phyloP scores from a whole-genome alignment of 2,113 vertebrate genomes.

The Gallinago media region DNA sequence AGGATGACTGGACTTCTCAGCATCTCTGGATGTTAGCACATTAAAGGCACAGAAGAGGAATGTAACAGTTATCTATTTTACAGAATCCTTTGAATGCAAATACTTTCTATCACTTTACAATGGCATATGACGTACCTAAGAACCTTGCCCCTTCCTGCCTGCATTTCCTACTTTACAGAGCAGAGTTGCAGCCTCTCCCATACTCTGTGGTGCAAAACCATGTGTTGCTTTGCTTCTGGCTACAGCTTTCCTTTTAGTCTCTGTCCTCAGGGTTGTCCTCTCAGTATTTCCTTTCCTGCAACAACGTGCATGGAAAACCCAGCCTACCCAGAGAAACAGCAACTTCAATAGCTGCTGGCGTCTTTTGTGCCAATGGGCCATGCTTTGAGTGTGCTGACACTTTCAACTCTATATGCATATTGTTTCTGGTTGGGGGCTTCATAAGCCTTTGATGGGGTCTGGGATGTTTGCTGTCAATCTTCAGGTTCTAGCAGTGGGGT shows the following conservation, averaged over 20 bases:
- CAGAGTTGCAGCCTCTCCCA: neutral
- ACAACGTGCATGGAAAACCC: neutral
- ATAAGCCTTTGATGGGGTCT: neutral
- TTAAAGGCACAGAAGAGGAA: neutral
- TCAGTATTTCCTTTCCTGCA: neutral
- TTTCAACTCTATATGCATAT: neutral
- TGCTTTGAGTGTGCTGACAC: neutral
- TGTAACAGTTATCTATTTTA: neutral
- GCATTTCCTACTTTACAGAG: neutral
- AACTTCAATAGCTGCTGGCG: neutral
- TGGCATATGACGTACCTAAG: neutral
- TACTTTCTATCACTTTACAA: neutral
- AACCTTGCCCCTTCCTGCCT: neutral
- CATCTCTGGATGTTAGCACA: neutral
- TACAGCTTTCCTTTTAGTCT: neutral
- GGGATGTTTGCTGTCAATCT: neutral
- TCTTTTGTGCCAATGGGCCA: neutral
- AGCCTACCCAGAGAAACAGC: neutral
- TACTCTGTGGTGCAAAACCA: accelerated
- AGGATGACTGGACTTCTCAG: no score
- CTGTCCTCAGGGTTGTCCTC: neutral
- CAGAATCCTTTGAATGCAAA: neutral
- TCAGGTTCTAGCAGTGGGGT: neutral
- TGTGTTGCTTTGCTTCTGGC: neutral
- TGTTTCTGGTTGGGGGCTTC: neutral